phyloP scores from a whole-genome alignment of 2,888 invertebrate species.

The Acrobasis repandana region DNA sequence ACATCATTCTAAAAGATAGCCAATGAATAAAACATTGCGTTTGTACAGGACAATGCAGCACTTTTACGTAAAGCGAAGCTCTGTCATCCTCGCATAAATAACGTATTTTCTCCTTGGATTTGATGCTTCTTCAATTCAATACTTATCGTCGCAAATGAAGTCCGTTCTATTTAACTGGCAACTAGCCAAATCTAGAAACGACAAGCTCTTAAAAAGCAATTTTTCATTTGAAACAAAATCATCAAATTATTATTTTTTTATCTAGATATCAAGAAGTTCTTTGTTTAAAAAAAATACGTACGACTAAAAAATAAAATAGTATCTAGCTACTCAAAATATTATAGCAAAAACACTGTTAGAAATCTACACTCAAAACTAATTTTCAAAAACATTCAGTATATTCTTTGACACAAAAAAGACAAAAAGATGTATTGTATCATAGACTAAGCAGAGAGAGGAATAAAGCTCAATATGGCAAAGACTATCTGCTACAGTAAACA shows the following conservation, averaged over 20 bases:
- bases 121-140: neutral
- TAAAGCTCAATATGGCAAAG: constrained; percentile 7
- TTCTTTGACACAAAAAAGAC: constrained; percentile 15
- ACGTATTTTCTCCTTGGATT: constrained; percentile 30
- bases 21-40: constrained; percentile 72
- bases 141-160: neutral
- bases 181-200: neutral
- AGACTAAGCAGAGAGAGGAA: constrained; percentile 7
- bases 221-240: no score
- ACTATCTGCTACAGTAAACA: constrained; percentile 22
- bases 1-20: constrained; percentile 52
- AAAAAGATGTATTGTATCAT: constrained; percentile 16
- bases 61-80: constrained; percentile 59
- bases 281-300: no score
- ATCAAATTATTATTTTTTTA: no score
- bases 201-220: no score
- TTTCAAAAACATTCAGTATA: neutral
- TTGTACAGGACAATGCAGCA: constrained; percentile 62
- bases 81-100: constrained; percentile 45
- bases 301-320: no score
- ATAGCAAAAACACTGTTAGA: no score
- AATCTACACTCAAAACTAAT: no score
- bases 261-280: no score
- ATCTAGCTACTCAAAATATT: no score
- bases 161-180: neutral